A percentile compares a stretch with the other conserved stretches of the same genome.
phyloP scores from a whole-genome alignment of 2,888 invertebrate species.

The Autographa pulchrina region DNA sequence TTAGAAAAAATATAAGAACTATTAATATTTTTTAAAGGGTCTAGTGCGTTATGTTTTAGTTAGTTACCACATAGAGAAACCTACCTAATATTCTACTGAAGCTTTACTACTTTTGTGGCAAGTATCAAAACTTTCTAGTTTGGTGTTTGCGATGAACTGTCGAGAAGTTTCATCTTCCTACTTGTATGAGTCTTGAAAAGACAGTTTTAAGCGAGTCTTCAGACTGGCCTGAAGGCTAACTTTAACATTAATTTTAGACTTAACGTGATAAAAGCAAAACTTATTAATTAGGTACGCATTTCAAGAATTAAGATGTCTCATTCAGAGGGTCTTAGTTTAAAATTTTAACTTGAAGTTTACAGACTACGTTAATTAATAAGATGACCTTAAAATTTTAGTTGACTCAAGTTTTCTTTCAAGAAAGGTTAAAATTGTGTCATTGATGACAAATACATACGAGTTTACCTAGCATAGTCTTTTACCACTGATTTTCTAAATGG shows the following conservation, averaged over 20 bases:
- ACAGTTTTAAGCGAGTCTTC: neutral
- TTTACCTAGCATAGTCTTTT: neutral
- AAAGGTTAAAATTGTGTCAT: neutral
- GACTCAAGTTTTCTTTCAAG: neutral
- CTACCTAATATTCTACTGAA: neutral
- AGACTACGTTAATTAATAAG: conserved; percentile 18
- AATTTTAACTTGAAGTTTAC: conserved; percentile 14
- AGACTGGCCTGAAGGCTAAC: neutral
- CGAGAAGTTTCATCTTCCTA: neutral
- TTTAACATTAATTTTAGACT: neutral
- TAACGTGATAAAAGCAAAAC: conserved; percentile 1
- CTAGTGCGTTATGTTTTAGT: too few species aligned
- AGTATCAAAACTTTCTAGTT: neutral
- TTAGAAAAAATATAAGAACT: too few species aligned
- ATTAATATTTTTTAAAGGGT: too few species aligned
- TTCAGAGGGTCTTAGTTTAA: conserved; percentile 12
- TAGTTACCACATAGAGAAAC: too few species aligned
- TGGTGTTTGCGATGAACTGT: neutral
- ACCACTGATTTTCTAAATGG: neutral
- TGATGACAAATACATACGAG: neutral
- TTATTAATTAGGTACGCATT: conserved; percentile 19
- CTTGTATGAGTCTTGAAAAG: conserved; percentile 3
- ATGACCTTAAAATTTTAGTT: neutral
- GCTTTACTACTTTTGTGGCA: neutral
- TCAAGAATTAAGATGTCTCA: conserved; percentile 16